Conservation (phyloP, 1,140 invertebrate genomes). For the Zaprionus capensis region DNA sequence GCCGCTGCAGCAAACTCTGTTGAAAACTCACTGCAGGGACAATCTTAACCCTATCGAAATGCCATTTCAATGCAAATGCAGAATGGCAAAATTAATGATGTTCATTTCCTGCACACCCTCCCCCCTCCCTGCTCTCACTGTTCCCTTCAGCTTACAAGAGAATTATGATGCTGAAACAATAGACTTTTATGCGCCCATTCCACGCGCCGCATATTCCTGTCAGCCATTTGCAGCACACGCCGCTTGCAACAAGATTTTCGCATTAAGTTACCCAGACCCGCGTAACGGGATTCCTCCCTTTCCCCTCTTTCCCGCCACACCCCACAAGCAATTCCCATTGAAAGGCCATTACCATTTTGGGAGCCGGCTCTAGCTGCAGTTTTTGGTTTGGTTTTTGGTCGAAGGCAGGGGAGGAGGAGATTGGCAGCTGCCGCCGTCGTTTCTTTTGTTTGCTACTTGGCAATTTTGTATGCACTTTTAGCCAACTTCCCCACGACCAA, state of each 20-base stretch:
- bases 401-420: background rate
- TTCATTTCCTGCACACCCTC: slow-evolving; percentile 70
- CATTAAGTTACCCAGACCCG: slow-evolving; percentile 64
- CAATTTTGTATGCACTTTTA: slow-evolving; percentile 81
- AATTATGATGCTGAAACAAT: slow-evolving; percentile 81
- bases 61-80: slow-evolving; percentile 81
- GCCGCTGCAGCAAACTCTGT: slow-evolving; percentile 61
- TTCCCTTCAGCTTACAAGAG: slow-evolving; percentile 69
- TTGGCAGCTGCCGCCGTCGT: slow-evolving; percentile 38
- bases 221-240: slow-evolving; percentile 62
- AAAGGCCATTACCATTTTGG: slow-evolving; percentile 77
- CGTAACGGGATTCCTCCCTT: background rate
- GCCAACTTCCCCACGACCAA: slow-evolving; percentile 9
- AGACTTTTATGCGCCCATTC: slow-evolving; percentile 69
- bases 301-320: background rate
- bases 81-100: slow-evolving; percentile 81
- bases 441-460: slow-evolving; percentile 74
- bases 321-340: slow-evolving; percentile 37
- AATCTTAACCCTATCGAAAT: slow-evolving; percentile 79
- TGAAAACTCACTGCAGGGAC: slow-evolving; percentile 46
- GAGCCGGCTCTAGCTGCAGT: slow-evolving; percentile 48
- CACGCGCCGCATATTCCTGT: slow-evolving; percentile 27
- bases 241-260: slow-evolving; percentile 78
- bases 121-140: background rate
- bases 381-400: slow-evolving; percentile 59